These are phyloP conservation scores for Indicator indicator DNA, from an alignment of 2,113 vertebrate species.

Conservation along the genomic window DNA sequence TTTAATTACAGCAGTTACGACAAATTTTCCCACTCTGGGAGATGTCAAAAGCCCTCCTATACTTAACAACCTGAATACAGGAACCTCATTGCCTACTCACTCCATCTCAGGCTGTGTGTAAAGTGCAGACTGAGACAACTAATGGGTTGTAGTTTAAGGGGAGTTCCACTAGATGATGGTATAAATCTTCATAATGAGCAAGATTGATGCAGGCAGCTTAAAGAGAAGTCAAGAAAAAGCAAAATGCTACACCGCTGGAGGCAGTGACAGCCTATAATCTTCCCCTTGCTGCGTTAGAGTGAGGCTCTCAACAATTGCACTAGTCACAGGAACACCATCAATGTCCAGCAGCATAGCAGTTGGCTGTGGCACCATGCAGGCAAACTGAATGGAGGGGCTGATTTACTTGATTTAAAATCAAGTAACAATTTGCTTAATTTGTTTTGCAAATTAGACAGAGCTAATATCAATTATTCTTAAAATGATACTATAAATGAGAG, in stretches of 20 bases:
- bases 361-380: conserved; percentile 9
- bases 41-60: conserved; percentile 35
- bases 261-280: background rate
- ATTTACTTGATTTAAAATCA: conserved; percentile 69
- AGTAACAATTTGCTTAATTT: conserved; percentile 74
- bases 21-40: conserved; percentile 27
- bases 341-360: conserved; percentile 12
- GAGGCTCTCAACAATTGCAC: background rate
- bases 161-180: conserved; percentile 80
- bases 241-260: conserved; percentile 53
- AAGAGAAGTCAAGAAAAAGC: conserved; percentile 3
- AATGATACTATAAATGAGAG: conserved; percentile 70
- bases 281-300: conserved; percentile 3
- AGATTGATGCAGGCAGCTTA: background rate
- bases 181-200: conserved; percentile 73
- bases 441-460: conserved; percentile 74
- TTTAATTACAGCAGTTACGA: conserved; percentile 14
- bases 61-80: conserved; percentile 55
- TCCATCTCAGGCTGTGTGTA: background rate
- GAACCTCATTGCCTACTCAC: background rate
- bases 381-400: conserved; percentile 55
- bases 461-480: conserved; percentile 61
- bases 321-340: background rate
- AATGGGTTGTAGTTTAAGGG: conserved; percentile 54
- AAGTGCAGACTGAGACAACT: background rate